phyloP scores from a whole-genome alignment of 1,140 invertebrate species.

The Macrobrachium rosenbergii region DNA sequence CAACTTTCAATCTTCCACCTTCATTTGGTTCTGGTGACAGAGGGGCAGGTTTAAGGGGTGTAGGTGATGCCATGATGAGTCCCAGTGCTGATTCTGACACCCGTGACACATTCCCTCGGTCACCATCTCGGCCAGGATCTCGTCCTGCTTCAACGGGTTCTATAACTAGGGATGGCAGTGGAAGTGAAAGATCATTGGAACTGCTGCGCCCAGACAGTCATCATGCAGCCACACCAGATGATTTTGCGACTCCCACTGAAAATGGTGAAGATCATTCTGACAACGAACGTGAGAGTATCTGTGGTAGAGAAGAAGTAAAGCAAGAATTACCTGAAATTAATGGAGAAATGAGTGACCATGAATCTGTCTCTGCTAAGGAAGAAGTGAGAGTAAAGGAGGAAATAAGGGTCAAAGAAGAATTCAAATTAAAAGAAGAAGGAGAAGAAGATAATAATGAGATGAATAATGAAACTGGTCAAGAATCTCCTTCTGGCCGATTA shows the following conservation, averaged over 20 bases:
- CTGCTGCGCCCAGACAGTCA: constrained; percentile 56
- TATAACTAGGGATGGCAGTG: constrained; percentile 61
- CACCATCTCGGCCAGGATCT: constrained; percentile 64
- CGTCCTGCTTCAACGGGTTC: constrained; percentile 64
- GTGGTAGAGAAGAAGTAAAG: constrained; percentile 57
- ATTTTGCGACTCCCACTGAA: constrained; percentile 52
- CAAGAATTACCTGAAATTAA: constrained; percentile 52
- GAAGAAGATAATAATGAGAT: constrained; percentile 51
- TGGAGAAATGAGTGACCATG: constrained; percentile 53
- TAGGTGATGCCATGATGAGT: constrained; percentile 62
- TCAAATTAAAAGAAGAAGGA: constrained; percentile 61
- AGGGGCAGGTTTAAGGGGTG: constrained; percentile 56
- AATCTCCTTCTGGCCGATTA: constrained; percentile 59
- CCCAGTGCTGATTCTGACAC: constrained; percentile 66
- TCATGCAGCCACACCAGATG: constrained; percentile 45
- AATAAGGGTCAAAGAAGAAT: constrained; percentile 65
- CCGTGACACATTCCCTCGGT: constrained; percentile 64
- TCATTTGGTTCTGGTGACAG: constrained; percentile 65
- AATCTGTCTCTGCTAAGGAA: constrained; percentile 47
- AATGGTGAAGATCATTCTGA: constrained; percentile 65
- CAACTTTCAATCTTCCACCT: constrained; percentile 65
- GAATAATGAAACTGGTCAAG: constrained; percentile 38
- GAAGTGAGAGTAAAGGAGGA: constrained; percentile 66
- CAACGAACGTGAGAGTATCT: constrained; percentile 58
- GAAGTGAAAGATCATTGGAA: constrained; percentile 62